A percentile compares a stretch with the other conserved stretches of the same genome.
Evolutionary conservation across 23 tunicate species (phyloP).

Genomic region (Diplosoma virens): DNA sequence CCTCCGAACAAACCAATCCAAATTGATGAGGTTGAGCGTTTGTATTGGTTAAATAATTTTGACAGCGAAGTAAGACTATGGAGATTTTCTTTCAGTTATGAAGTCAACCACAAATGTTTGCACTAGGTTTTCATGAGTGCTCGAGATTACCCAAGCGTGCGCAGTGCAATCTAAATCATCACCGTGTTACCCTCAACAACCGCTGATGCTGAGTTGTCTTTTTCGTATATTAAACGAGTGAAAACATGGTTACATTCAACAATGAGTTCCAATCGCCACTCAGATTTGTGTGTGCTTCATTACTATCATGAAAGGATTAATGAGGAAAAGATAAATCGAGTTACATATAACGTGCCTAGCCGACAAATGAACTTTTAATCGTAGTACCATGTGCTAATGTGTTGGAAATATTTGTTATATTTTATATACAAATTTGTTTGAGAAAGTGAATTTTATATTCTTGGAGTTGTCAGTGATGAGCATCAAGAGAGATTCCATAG

Average conservation of each 20-base stretch:
- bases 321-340: background rate
- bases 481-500: too few species aligned
- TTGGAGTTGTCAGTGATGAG: too few species aligned
- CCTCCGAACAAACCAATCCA: constrained; percentile 3
- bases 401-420: background rate
- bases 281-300: background rate
- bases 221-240: background rate
- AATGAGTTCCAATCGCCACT: background rate
- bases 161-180: background rate
- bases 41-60: background rate
- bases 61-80: background rate
- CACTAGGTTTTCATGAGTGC: background rate
- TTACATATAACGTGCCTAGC: background rate
- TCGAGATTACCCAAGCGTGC: background rate
- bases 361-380: background rate
- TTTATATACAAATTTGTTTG: background rate
- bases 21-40: background rate
- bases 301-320: background rate
- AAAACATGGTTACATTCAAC: background rate
- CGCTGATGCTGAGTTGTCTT: background rate
- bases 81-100: background rate
- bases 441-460: background rate
- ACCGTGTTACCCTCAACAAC: background rate
- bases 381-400: background rate
- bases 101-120: background rate